Percentiles rank a stretch among this genome's conserved stretches.
Evolutionary conservation across 2,888 invertebrate genomes (phyloP).

Genomic region (Andrena trimmerana): DNA sequence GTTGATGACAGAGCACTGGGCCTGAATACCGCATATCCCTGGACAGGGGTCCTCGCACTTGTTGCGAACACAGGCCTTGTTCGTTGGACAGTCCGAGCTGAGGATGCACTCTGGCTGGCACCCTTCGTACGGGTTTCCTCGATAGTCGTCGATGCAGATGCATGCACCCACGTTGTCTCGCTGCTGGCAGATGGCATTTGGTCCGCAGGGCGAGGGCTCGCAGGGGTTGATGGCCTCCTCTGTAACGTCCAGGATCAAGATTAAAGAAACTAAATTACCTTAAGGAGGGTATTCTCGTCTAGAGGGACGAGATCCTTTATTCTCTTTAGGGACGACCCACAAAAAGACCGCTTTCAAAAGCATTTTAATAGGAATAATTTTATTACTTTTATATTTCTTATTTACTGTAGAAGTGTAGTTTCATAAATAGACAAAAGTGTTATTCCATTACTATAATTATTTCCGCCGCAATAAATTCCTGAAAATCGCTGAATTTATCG

Average conservation of each 20-base stretch:
- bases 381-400: too few relatives aligned
- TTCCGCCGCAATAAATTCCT: too few relatives aligned
- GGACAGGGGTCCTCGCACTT: conserved; percentile 95
- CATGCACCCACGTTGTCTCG: conserved; percentile 93
- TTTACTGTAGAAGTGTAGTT: too few relatives aligned
- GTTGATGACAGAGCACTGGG: conserved; percentile 93
- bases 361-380: too few relatives aligned
- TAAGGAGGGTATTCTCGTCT: background rate
- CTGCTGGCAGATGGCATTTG: conserved; percentile 92
- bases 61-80: conserved; percentile 93
- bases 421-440: too few relatives aligned
- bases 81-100: conserved; percentile 93
- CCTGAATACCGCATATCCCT: conserved; percentile 93
- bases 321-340: too few relatives aligned
- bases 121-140: conserved; percentile 94
- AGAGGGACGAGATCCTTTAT: too few relatives aligned
- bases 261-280: background rate
- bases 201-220: conserved; percentile 94
- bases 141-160: conserved; percentile 92
- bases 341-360: background rate
- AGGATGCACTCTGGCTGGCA: conserved; percentile 95
- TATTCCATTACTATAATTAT: too few relatives aligned
- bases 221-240: conserved; percentile 90
- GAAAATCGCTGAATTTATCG: too few relatives aligned
- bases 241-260: conserved; percentile 76